Evolutionary conservation across 2,797 vertebrate genomes (phyloP), one percentile per base, ranked within the genome.

Genomic region (Melanotaenia trifasciata): DNA sequence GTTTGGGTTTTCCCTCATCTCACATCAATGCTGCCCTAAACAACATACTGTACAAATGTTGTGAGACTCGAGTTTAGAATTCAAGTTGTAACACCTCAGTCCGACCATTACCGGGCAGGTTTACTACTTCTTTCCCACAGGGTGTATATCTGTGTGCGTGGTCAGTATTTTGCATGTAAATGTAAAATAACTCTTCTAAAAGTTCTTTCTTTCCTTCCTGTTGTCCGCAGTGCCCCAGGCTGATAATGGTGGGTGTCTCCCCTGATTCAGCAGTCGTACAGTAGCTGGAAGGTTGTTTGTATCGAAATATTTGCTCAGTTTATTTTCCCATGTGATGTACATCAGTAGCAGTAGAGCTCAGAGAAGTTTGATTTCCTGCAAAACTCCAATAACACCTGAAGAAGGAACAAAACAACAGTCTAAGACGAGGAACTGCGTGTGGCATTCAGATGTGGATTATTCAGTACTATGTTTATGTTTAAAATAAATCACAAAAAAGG

Each of bases 191-290:
- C 22, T 8, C 11, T 56, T 47, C 30, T 63, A 58, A 68, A 40
- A 5, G 6, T 35, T 4, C 12, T 64, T 38, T 75, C 67, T 67
- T 4, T 83, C 84, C 81, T 81, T 84, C 83, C 57, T 86, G 83
- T 88, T 84, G 84, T 70, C 72, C 71, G 64, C 64, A 94, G 97
- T 94, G 72, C 94, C 85, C 67, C 87, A 93, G 76, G 88, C 94
- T 87, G 95, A 94, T 84, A 93, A 95, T 84, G 96, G 96, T 97
- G 94, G 84, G 95, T 90, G 70, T 76, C n/a, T 43, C 50, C 18
- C 22, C 20, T 66, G 4, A 30, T 11, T 18, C 14, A 50, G 14
- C 28, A 16, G 20, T 9, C 12, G n/a, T 14, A 24, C 54, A 16
- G 3, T 28, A 9, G 22, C 33, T 64, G 58, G 12, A 11, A 38